phyloP scores from a whole-genome alignment of 2,888 invertebrate genomes.

The Mimumesa dahlbomi region DNA sequence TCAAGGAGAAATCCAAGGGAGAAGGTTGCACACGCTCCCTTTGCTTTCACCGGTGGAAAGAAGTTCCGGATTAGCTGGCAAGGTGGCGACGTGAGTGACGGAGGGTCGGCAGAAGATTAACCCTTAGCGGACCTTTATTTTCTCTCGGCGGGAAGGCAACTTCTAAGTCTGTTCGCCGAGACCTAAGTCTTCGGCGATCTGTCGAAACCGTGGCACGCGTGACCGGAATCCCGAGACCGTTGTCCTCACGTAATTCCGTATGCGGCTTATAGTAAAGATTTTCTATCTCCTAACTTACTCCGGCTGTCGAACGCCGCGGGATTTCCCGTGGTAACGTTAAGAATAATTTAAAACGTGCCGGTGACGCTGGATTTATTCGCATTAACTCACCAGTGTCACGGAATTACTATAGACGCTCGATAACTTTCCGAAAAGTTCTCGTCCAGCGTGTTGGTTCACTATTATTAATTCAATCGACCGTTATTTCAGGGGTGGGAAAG shows the following conservation, averaged over 20 bases:
- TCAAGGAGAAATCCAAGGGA: constrained; percentile 24
- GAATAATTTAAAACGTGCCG: background rate
- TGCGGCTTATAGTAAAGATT: background rate
- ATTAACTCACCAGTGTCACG: too few relatives aligned
- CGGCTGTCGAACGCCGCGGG: background rate
- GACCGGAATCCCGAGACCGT: constrained; percentile 63
- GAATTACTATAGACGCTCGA: too few relatives aligned
- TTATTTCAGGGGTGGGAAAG: too few relatives aligned
- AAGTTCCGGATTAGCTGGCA: constrained; percentile 51
- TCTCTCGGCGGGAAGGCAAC: constrained; percentile 47
- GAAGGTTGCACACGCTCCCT: constrained; percentile 2
- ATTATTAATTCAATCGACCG: too few relatives aligned
- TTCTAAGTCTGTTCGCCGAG: constrained; percentile 47
- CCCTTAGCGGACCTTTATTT: constrained; percentile 55
- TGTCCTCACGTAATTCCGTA: constrained; percentile 24
- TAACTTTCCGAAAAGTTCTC: too few relatives aligned
- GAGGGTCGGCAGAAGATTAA: constrained; percentile 65
- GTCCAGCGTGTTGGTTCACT: too few relatives aligned
- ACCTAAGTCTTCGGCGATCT: constrained; percentile 65
- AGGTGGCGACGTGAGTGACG: constrained; percentile 57
- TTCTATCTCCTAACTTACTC: constrained; percentile 1
- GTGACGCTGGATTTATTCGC: too few relatives aligned
- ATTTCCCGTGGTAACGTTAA: background rate
- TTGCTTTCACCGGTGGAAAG: constrained; percentile 12
- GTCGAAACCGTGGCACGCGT: constrained; percentile 66